Base-by-base conservation (phyloP, 2,113 vertebrate species). In the Montifringilla adamsi region DNA sequence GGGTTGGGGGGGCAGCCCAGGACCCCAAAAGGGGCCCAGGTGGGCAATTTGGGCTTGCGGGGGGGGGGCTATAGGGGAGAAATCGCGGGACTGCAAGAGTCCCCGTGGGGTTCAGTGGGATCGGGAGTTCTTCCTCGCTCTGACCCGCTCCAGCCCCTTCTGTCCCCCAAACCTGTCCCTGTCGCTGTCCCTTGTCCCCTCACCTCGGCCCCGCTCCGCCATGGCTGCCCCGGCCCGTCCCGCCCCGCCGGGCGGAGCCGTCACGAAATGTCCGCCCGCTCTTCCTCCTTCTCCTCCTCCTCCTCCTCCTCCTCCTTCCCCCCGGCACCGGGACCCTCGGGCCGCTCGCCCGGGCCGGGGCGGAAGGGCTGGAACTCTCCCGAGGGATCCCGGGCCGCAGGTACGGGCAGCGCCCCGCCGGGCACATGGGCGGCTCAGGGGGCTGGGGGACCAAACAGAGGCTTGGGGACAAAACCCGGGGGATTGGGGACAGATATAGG, bases 191-290 rank as follows among this genome's bases (percentile, higher is more conserved):
- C 63, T 23, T 3, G 7, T 12, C 16, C 46, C 39, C 95, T 84
- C 93, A 96, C 96, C 96, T 93, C 96, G 81, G 43, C 84, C 82
- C 80, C 77, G 73, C 52, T 84, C 84, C 76, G 93, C 92, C 74
- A 94, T 94, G 68, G 56, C 81, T 7, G 44, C n/a, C 33, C n/a
- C 9, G 28, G 7, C 6, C 30, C 10, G 47, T 5, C 56, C 94
- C 84, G 39, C 89, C 84, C 60, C 73, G 3, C 23, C 58, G 47
- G 80, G 80, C 75, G 75, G 93, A 62, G 81, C 86, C 24, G 21
- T n/a, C 53, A 33, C 47, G 64, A 84, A 37, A 87, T 79, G 92
- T 56, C 93, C 64, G 58, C 69, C 64, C 56, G 74, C 41, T 68
- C 84, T 78, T 87, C 84, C 74, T 78, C 39, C 46, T 86, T 1